Evolutionary conservation across 2,888 invertebrate species (phyloP).

Genomic region (Rosalia funebris): DNA sequence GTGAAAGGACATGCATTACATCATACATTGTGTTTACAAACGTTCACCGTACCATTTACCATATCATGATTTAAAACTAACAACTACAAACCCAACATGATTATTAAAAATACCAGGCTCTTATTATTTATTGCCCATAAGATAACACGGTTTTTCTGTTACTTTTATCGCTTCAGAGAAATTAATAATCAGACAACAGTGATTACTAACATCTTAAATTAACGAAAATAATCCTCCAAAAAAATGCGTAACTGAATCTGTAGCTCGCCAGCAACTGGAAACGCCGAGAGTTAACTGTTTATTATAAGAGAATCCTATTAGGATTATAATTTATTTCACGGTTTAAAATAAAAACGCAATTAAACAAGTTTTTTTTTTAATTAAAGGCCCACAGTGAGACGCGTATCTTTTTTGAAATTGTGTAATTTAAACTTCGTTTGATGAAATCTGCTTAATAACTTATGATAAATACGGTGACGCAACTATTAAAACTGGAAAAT

Average conservation of each 20-base stretch:
- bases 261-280: not conserved
- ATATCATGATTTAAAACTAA: slow-evolving; percentile 29
- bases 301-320: not conserved
- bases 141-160: slow-evolving; percentile 3
- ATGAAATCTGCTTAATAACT: slow-evolving; percentile 1
- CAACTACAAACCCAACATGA: slow-evolving; percentile 15
- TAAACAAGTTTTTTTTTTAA: slow-evolving; percentile 10
- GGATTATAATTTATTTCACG: slow-evolving; percentile 3
- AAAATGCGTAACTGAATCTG: not conserved
- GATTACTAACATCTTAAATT: not conserved
- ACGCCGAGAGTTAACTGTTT: not conserved
- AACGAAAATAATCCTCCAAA: not conserved
- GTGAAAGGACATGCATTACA: slow-evolving; percentile 34
- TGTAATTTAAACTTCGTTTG: not conserved
- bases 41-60: slow-evolving; percentile 27
- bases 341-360: slow-evolving; percentile 8
- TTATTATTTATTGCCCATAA: slow-evolving; percentile 15
- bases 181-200: slow-evolving; percentile 9
- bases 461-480: slow-evolving; percentile 1
- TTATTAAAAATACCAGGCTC: slow-evolving; percentile 13
- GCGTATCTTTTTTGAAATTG: not conserved
- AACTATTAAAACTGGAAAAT: slow-evolving; percentile 3
- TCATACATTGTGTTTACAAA: slow-evolving; percentile 34
- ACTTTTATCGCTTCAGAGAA: not conserved
- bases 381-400: not conserved